Conservation (phyloP, 2,888 invertebrate species). For the Automeris io region DNA sequence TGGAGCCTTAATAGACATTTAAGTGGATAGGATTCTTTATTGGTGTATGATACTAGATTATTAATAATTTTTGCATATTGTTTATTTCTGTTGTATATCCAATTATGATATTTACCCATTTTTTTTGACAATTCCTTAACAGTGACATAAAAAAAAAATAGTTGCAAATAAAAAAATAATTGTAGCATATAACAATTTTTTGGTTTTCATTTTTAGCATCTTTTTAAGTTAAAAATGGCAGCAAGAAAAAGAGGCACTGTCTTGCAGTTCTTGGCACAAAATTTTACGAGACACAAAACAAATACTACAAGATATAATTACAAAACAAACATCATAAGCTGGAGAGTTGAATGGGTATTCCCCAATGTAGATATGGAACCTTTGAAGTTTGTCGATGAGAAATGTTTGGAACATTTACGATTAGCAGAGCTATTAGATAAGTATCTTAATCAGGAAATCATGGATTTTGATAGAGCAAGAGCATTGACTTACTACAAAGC, state of each 20-base stretch:
- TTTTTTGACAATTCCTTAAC: too few species aligned
- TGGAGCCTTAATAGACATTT: too few species aligned
- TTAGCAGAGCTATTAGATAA: constrained; percentile 79
- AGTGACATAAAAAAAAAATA: too few species aligned
- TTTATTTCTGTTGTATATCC: too few species aligned
- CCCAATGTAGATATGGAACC: constrained; percentile 79
- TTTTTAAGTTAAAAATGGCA: constrained; percentile 75
- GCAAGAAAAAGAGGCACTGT: constrained; percentile 77
- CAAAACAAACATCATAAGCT: constrained; percentile 81
- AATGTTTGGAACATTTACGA: constrained; percentile 80
- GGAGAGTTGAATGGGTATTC: constrained; percentile 91
- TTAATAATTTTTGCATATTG: too few species aligned
- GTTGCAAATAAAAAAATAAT: too few species aligned
- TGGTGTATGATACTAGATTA: too few species aligned
- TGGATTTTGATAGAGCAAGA: constrained; percentile 68
- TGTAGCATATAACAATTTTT: constrained; percentile 2
- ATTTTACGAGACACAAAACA: constrained; percentile 82
- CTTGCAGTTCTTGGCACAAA: constrained; percentile 82
- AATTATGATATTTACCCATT: too few species aligned
- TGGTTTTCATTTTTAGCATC: constrained; percentile 46
- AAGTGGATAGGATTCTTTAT: too few species aligned
- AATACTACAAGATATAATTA: constrained; percentile 84
- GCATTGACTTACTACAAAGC: constrained; percentile 81
- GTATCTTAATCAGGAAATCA: constrained; percentile 75
- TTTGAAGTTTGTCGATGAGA: constrained; percentile 78